Base-by-base conservation (phyloP, 2,888 invertebrate species). In the Pheosia tremula region DNA sequence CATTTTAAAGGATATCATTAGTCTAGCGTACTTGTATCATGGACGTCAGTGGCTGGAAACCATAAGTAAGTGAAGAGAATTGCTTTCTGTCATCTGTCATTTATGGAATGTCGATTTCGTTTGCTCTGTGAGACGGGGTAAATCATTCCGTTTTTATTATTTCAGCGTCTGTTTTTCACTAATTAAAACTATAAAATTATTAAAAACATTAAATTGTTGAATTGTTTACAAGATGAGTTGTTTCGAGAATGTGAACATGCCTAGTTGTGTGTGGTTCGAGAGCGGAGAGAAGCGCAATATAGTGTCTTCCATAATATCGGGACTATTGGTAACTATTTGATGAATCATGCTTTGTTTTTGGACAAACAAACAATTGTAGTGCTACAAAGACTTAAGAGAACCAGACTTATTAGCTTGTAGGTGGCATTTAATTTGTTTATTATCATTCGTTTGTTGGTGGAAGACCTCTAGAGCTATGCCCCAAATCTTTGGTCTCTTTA, bases 271-370 rank as follows among this genome's bases (percentile, higher is more conserved):
- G 75, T 98, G 97, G 95, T 96, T 98, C 72, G 98, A 98, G 80
- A 95, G 96, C 72, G 97, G 97, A 13, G 97, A 98, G 71, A 97
- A 96, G 82, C 95, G 98, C 75, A 99, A 99, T 90, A 96, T 97
- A 52, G 90, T 98, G 62, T 96, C 97, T 5, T 97, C 99, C 3
- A 96, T 99, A 77, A 87, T 96, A 54, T 95, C 99, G 67, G 99
- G 99, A 72, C 93, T 97, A 72, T 91, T 99, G 95, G 99, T 99
- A 94, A 93, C 94, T 89, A 71, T 73, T 76, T 80, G 81, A 82
- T 89, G 85, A 89, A 77, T 88, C 87, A 88, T 80, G 69, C 54
- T 57, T 54, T 63, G 60, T 62, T 64, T 64, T 57, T 61, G 54
- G 41, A 47, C 47, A 39, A 45, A 43, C 47, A 6, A 37, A 52